Evolutionary conservation across 2,113 vertebrate genomes (phyloP), one percentile per base, ranked within the genome.

Genomic region (Galeopterus variegatus): DNA sequence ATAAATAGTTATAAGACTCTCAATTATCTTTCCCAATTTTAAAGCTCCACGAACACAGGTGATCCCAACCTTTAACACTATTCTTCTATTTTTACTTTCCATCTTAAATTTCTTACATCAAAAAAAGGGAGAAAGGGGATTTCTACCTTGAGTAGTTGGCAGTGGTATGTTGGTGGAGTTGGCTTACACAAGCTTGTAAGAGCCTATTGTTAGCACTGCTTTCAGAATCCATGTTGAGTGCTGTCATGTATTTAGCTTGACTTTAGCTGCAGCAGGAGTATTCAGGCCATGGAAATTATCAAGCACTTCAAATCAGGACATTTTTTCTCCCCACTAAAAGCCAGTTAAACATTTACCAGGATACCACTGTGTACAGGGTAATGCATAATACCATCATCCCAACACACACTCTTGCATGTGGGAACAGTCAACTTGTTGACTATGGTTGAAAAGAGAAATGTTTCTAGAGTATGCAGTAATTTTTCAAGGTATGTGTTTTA

Each of bases 341-440:
- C 1, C 6, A 62, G 14, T 69, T 31, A 60, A 60, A 65, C 7
- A 76, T 54, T 82, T 28, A 31, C 1, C 0, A 60, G 21, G 6
- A 76, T 21, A 36, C 6, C 6, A 26, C 24, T 33, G 10, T 11
- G 21, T 15, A 12, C n/a, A 70, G 8, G 6, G 26, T 33, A 67
- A 56, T 82, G 9, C 15, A 48, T 73, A 60, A 21, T 50, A 21
- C 11, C 36, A 1, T 41, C 82, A 48, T 62, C 41, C 1, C 23
- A 5, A 54, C 2, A 6, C 24, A 65, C 0, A 48, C 18, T 58
- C 6, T 31, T 41, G 11, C 4, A 14, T 3, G 3, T 48, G n/a
- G 48, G 54, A 60, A 69, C 2, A 60, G 9, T 52, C 15, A 1
- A 15, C 11, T 73, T 31, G 3, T 4, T 85, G 17, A 11, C 48